Conservation (phyloP, 1,140 invertebrate species). For the Campoletis sonorensis region DNA sequence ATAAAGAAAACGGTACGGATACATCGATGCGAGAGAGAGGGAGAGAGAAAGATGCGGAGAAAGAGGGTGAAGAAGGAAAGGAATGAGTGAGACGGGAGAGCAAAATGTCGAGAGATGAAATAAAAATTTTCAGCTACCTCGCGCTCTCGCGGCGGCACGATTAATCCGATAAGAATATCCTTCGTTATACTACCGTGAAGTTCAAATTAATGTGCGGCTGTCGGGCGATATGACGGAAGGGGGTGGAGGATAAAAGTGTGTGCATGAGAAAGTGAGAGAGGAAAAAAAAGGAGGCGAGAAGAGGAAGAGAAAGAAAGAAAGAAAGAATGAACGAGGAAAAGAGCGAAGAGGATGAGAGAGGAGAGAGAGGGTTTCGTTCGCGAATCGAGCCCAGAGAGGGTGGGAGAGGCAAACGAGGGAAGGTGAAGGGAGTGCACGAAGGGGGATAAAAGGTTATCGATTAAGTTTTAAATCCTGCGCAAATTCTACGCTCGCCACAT, state of each 20-base stretch:
- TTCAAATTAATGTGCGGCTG: slow-evolving; percentile 41
- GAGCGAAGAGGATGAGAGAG: slow-evolving; percentile 36
- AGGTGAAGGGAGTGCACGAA: slow-evolving; percentile 15
- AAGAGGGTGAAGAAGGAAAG: neutral
- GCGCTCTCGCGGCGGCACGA: slow-evolving; percentile 27
- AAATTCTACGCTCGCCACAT: slow-evolving; percentile 34
- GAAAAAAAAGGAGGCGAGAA: slow-evolving; percentile 11
- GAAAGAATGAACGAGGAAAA: slow-evolving; percentile 31
- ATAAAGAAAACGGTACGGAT: neutral
- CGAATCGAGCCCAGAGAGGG: slow-evolving; percentile 17
- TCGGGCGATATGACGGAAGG: slow-evolving; percentile 36
- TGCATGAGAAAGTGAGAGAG: slow-evolving; percentile 16
- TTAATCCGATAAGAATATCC: slow-evolving; percentile 47
- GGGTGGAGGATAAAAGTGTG: slow-evolving; percentile 23
- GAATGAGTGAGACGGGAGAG: slow-evolving; percentile 23
- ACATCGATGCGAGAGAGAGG: neutral
- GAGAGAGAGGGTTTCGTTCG: neutral
- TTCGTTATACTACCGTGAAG: slow-evolving; percentile 44
- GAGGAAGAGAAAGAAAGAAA: slow-evolving; percentile 52
- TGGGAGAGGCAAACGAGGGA: neutral
- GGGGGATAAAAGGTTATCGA: slow-evolving; percentile 61
- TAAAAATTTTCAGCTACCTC: slow-evolving; percentile 25
- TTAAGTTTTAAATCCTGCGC: slow-evolving; percentile 58
- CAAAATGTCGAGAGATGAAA: slow-evolving; percentile 8
- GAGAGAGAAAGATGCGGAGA: neutral